Evolutionary conservation across 2,113 vertebrate genomes (phyloP).

Genomic region (Zapornia atra): DNA sequence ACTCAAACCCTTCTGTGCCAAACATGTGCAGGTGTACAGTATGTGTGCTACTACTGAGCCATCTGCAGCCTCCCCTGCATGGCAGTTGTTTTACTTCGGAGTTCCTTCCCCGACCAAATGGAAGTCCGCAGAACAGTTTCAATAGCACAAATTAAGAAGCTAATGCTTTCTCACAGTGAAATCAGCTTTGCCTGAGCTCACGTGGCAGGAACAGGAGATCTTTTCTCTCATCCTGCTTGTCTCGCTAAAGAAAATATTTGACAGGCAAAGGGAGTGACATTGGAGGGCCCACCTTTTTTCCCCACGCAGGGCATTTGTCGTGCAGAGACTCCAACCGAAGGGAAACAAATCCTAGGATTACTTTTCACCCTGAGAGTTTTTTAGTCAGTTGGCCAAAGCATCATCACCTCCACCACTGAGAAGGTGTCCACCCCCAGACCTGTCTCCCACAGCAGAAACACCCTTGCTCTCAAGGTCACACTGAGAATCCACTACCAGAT

Average conservation of each 20-base stretch:
- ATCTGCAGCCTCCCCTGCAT: slow-evolving; percentile 29
- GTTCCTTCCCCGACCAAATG: slow-evolving; percentile 57
- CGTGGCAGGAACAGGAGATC: slow-evolving; percentile 49
- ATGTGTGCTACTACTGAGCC: slow-evolving; percentile 44
- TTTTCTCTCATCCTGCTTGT: not conserved
- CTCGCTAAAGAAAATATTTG: not conserved
- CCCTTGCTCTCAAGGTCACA: not conserved
- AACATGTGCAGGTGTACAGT: slow-evolving; percentile 49
- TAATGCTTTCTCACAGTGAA: slow-evolving; percentile 57
- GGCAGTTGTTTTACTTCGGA: slow-evolving; percentile 5
- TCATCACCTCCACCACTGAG: not conserved
- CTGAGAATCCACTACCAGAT: not conserved
- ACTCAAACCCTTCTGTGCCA: slow-evolving; percentile 50
- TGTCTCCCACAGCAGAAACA: not conserved
- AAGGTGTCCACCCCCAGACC: not conserved
- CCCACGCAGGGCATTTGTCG: not conserved
- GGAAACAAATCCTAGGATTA: not conserved
- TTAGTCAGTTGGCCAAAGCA: not conserved
- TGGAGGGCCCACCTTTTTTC: not conserved
- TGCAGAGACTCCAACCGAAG: not conserved
- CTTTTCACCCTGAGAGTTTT: not conserved
- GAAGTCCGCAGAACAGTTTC: slow-evolving; percentile 39
- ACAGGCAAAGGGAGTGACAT: not conserved
- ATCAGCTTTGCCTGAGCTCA: slow-evolving; percentile 50
- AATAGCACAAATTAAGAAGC: slow-evolving; percentile 48